phyloP scores from a whole-genome alignment of 2,888 invertebrate genomes.

The Andricus curvator region DNA sequence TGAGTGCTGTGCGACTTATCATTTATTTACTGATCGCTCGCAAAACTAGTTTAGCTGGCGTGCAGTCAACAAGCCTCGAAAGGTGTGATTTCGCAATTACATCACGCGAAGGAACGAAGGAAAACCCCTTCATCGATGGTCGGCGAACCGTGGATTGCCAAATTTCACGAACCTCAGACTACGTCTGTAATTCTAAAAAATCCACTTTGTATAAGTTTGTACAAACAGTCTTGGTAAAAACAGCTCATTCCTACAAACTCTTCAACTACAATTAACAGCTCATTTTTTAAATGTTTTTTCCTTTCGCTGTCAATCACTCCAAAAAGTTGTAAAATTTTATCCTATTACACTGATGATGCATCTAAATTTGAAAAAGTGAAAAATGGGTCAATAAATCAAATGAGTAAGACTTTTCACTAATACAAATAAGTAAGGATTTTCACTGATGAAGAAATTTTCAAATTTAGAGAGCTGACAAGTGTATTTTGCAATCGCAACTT shows the following conservation, averaged over 20 bases:
- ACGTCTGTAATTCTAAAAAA: no score
- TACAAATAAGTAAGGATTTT: no score
- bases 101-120: slow-evolving; percentile 46
- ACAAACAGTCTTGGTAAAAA: not conserved
- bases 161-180: slow-evolving; percentile 40
- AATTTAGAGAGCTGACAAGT: no score
- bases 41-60: slow-evolving; percentile 52
- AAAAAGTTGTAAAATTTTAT: not conserved
- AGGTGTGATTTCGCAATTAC: slow-evolving; percentile 48
- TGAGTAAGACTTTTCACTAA: no score
- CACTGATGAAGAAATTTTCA: no score
- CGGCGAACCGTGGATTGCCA: slow-evolving; percentile 55
- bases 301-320: not conserved
- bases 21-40: slow-evolving; percentile 51
- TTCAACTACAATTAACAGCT: no score
- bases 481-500: not conserved
- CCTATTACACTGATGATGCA: not conserved
- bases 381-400: no score
- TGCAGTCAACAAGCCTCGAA: slow-evolving; percentile 6
- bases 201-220: not conserved
- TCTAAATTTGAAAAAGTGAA: no score
- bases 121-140: slow-evolving; percentile 50
- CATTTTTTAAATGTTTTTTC: not conserved
- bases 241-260: not conserved
- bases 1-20: slow-evolving; percentile 25